Evolutionary conservation across 2,888 invertebrate genomes (phyloP), one percentile per base, ranked within the genome.

Genomic region (Podabrus alpinus): DNA sequence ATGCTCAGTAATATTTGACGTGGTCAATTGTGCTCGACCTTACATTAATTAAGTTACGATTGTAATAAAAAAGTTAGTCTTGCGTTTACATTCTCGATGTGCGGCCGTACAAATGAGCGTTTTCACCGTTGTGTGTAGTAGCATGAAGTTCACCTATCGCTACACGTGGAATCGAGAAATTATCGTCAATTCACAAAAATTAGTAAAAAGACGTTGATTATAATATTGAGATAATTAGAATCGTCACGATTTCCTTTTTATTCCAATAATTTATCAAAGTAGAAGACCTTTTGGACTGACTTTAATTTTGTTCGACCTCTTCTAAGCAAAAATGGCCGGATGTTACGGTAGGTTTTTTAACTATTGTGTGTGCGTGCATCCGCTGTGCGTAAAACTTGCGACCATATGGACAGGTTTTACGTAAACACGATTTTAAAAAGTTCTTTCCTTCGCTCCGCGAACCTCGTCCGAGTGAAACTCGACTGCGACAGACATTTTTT

Each of bases 81-180:
- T 68, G 59, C 13, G 73, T 68, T 69, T 76, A 29, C 62, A 68
- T 77, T 78, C 82, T 84, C 82, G 80, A 85, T 86, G 86, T 82
- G 79, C 79, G 76, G 70, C 81, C 77, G 85, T 86, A 81, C 87
- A 83, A 85, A 88, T 88, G 88, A 79, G 79, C 81, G 75, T 79
- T 79, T 73, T 80, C 78, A 78, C 79, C 80, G 80, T 79, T 82
- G 83, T 83, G 84, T 82, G 87, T 90, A 89, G 86, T 89, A 90
- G 91, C 88, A 91, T 91, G 91, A 90, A 89, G 90, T 94, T 92
- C 92, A 92, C 92, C 89, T 95, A 95, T 91, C 93, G 92, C 88
- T 95, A 94, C 92, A 94, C 94, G 90, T 96, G 95, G 95, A 95
- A 95, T 89, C 93, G 94, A 89, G 95, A 95, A 90, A 95, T 96